Base-by-base conservation (phyloP, 2,888 invertebrate species). In the Caenorhabditis sinica region DNA sequence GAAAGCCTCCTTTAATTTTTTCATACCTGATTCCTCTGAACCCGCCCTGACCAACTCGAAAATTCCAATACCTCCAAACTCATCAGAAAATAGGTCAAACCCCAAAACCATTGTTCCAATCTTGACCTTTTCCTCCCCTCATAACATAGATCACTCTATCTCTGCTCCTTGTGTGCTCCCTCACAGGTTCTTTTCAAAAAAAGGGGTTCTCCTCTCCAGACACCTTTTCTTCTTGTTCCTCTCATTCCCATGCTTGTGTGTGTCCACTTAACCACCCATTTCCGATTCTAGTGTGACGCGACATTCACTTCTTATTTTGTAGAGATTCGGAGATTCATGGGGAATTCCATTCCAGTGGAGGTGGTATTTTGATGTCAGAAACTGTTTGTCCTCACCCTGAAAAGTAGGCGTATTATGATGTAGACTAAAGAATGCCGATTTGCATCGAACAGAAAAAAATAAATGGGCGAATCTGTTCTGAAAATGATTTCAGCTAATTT, bases 231-330 rank as follows among this genome's bases (percentile, higher is more conserved):
- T 25, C 33, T 36, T 36, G 33, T 36, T 36, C 33, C 33, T 36
- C 33, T 36, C 4, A 4, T 9, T 9, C 9, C 9, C 5, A 4
- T 36, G 5, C 43, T 33, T 51, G 25, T 68, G 17, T 45, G 33
- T 36, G 33, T 43, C 40, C 30, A 58, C 73, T 73, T 65, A 49
- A 49, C 45, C 53, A 33, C 36, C 58, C 61, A 58, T 56, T 75
- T 53, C 53, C 63, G 4, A 40, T 43, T 58, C 58, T 13, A 25
- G 40, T 61, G 60, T n/a, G n/a, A n/a, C n/a, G 43, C 56, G 20
- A 45, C 45, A 28, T 65, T 45, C 45, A 36, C 56, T 40, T 69
- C 15, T 53, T 13, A 8, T 40, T 74, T 58, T 43, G 17, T 11
- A 43, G 33, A 0, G 40, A 43, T 53, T 53, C 23, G 8, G 2